Percentiles rank a stretch among this genome's conserved stretches.
phyloP scores from a whole-genome alignment of 2,797 vertebrate genomes.

The Numenius phaeopus region DNA sequence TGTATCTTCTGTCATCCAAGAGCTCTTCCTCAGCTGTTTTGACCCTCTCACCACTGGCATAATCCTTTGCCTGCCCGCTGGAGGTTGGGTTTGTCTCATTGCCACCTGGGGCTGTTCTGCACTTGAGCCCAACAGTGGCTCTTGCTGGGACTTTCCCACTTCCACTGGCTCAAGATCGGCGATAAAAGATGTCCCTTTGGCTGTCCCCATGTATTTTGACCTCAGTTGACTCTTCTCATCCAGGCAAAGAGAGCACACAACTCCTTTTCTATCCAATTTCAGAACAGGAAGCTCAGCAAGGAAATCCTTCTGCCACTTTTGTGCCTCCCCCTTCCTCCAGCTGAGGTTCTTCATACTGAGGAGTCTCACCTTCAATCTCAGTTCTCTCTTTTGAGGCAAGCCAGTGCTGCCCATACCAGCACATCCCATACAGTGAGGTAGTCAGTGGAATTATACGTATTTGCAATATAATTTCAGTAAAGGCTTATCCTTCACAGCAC shows the following conservation, averaged over 20 bases:
- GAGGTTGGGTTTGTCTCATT: neutral
- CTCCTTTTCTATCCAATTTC: neutral
- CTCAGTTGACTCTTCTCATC: neutral
- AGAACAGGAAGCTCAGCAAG: neutral
- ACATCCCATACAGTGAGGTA: neutral
- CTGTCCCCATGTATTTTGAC: neutral
- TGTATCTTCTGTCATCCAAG: neutral
- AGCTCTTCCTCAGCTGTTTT: neutral
- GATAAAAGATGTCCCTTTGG: neutral
- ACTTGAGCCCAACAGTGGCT: neutral
- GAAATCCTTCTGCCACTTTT: neutral
- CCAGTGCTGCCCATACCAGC: neutral
- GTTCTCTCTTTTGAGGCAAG: neutral
- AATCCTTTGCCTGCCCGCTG: neutral
- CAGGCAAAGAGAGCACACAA: neutral
- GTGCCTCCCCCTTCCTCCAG: neutral
- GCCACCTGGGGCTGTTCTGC: neutral
- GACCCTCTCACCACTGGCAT: no score
- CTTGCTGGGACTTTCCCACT: neutral
- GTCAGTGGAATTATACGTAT: neutral
- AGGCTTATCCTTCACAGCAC: neutral
- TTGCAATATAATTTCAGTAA: neutral
- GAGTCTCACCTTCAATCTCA: neutral
- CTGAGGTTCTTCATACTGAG: neutral
- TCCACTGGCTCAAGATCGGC: neutral